Base-by-base conservation (phyloP, 2,797 vertebrate species). In the Myotis pilosus region DNA sequence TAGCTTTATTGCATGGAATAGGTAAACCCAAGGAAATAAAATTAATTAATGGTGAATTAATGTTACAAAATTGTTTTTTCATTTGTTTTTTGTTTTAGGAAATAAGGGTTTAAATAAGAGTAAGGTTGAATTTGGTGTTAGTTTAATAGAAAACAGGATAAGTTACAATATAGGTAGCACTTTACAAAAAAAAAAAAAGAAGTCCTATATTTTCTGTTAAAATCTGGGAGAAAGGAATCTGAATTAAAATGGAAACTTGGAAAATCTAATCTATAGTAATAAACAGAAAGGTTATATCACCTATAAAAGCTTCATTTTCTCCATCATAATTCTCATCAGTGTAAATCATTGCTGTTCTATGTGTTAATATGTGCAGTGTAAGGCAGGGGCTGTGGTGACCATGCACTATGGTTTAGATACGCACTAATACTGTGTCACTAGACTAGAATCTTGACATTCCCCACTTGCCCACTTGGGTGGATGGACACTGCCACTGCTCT, bases 91-190 rank as follows among this genome's bases (percentile, higher is more conserved):
- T 78, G 49, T 36, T 78, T 86, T 20, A 96, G 76, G 17, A 94
- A 94, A 36, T 89, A 95, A 84, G 16, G 17, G 13, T 89, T 95
- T 38, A 44, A 33, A 72, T 85, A 60, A 88, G 53, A 82, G 10
- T 55, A 76, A 80, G 19, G 69, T 78, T 74, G 57, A 76, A 75
- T 85, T 41, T 60, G 13, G 1, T 87, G 17, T 75, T 95, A 38
- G 30, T 64, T 91, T 94, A 88, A 86, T 41, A 75, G 41, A 94
- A 94, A 87, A 80, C 69, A 88, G n/a, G 33, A 85, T 71, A 41
- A 41, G 75, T 93, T 82, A 72, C n/a, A 79, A 5, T 51, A 28
- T 49, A 92, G 16, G 11, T 72, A 75, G 47, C 36, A 74, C 20
- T 86, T 95, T 88, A 69, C 41, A 49, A 78, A 53, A 75, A 86